Base-by-base conservation (phyloP, 2,888 invertebrate genomes). In the Euspilapteryx auroguttella region DNA sequence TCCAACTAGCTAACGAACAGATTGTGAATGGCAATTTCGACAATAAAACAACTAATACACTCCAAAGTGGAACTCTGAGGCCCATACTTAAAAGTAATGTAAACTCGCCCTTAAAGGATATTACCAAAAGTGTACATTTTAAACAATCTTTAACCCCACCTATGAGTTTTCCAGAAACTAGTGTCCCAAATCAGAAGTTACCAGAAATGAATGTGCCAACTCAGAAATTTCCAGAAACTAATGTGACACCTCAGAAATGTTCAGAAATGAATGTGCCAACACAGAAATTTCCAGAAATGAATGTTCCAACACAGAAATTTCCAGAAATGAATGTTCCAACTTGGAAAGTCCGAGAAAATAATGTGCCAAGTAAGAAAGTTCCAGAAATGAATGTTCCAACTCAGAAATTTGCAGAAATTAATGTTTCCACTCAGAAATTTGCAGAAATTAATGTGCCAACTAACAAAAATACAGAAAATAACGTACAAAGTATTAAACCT, bases 291-390 rank as follows among this genome's bases (percentile, higher is more conserved):
- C 12, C 12, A 12, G 4, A 7, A 9, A 24, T 10, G n/a, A 12
- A 13, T 14, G 12, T 4, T 14, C 24, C 4, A 22, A 28, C 15
- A 15, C 24, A 20, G 24, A 26, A 20, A 6, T 8, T 12, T 12
- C 21, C 14, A 10, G 20, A 30, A 12, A 34, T 24, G 14, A 27
- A 32, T 13, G 11, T 17, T 21, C 21, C n/a, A 24, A 15, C 24
- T 12, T 3, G 6, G 9, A 8, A 13, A 13, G 7, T 3, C 9
- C 11, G 14, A 10, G 14, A 24, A 12, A 2, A 11, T 13, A 13
- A 13, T 3, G 7, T 14, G 8, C 5, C 24, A 27, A 29, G 14
- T 14, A 22, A 20, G 24, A 26, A 20, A 6, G 9, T 12, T 12
- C 21, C 14, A 10, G 20, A 30, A 12, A 34, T 24, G 14, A 27